These are phyloP conservation scores for Monoplex corrugatus DNA, from an alignment of 2,888 invertebrate genomes.

Conservation along the genomic window DNA sequence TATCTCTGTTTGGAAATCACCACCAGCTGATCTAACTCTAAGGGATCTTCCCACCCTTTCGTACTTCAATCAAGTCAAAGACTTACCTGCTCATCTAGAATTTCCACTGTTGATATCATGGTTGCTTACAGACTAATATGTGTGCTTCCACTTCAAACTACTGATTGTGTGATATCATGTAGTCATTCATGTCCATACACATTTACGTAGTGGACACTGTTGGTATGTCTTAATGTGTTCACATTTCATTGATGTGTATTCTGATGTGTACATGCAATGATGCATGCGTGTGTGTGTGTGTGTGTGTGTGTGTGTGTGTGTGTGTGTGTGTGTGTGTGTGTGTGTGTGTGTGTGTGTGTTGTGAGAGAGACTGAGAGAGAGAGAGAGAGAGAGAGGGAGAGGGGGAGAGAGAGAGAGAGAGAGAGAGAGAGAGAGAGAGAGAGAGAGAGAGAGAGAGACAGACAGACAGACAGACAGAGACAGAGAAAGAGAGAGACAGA, in stretches of 20 bases:
- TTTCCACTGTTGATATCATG: background rate
- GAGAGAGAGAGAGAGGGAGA: background rate
- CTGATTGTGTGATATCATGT: background rate
- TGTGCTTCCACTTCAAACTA: no score
- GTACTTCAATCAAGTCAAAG: background rate
- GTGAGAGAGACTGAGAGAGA: background rate
- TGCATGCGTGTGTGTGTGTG: slow-evolving; percentile 22
- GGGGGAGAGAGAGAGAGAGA: background rate
- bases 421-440: background rate
- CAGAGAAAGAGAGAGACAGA: background rate
- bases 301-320: background rate
- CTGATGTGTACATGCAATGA: background rate
- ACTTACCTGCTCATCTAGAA: background rate
- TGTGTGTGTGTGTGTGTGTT: background rate
- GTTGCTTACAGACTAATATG: no score
- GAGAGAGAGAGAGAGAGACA: background rate
- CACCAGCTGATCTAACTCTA: no score
- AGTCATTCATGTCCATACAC: background rate
- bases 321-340: background rate
- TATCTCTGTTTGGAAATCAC: background rate
- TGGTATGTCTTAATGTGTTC: background rate
- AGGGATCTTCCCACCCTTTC: background rate
- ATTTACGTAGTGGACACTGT: background rate
- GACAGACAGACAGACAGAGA: background rate
- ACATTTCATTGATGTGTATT: background rate